Evolutionary conservation across 2,113 vertebrate species (phyloP).

Genomic region (Triplophysa dalaica): DNA sequence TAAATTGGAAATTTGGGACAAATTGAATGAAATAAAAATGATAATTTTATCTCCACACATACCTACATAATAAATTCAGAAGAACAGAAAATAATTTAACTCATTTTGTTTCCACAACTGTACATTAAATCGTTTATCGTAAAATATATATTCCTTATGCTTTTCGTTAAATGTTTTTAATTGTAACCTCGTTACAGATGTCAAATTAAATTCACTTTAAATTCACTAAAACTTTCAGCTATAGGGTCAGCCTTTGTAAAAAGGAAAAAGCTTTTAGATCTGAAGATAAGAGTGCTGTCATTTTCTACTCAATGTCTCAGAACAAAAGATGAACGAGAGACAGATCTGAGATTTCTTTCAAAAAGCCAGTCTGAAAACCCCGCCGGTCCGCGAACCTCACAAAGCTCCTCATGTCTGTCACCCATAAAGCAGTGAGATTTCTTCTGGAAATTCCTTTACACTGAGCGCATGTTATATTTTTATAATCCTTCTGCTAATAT

Average conservation of each 20-base stretch:
- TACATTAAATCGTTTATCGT: too few species aligned
- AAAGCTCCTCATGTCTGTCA: not conserved
- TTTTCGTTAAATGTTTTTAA: too few species aligned
- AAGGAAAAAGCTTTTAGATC: slow-evolving; percentile 2
- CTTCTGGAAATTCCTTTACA: not conserved
- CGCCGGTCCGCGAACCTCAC: not conserved
- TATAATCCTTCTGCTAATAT: not conserved
- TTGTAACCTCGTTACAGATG: too few species aligned
- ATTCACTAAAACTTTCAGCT: not conserved
- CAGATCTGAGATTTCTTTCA: not conserved
- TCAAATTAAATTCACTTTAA: not conserved
- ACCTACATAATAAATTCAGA: too few species aligned
- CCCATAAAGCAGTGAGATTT: not conserved
- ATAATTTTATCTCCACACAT: too few species aligned
- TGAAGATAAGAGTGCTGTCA: not conserved
- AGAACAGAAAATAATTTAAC: too few species aligned
- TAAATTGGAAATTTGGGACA: too few species aligned
- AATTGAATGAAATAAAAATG: too few species aligned
- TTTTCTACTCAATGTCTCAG: not conserved
- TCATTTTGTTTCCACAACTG: too few species aligned
- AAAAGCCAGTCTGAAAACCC: not conserved
- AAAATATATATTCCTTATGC: too few species aligned
- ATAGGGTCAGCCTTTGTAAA: not conserved
- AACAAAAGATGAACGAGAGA: slow-evolving; percentile 12
- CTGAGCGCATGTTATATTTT: not conserved